These are phyloP conservation scores for Falco columbarius DNA, from an alignment of 2,797 vertebrate species.

Conservation along the genomic window DNA sequence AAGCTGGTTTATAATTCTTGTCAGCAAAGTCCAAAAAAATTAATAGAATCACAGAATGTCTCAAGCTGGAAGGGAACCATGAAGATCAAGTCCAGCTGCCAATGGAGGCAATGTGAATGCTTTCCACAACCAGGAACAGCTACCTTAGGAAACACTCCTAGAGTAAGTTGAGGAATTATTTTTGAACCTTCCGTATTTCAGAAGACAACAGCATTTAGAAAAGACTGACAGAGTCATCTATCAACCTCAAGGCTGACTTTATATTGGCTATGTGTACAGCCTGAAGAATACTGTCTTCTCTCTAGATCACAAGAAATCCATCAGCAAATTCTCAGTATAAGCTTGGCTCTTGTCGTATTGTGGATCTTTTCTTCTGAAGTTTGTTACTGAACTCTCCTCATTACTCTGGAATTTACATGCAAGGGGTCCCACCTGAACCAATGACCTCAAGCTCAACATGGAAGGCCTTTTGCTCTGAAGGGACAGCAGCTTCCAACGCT, in stretches of 20 bases:
- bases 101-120: background rate
- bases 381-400: background rate
- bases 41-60: background rate
- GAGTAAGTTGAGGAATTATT: background rate
- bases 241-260: background rate
- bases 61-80: background rate
- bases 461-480: background rate
- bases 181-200: background rate
- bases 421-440: background rate
- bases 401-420: background rate
- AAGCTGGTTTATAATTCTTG: background rate
- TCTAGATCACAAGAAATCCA: background rate
- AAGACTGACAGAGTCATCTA: background rate
- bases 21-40: background rate
- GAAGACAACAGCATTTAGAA: background rate
- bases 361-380: background rate
- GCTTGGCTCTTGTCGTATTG: background rate
- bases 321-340: background rate
- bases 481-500: background rate
- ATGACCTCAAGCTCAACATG: background rate
- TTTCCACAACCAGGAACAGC: background rate
- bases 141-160: background rate
- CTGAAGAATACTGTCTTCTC: background rate
- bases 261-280: background rate
- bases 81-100: background rate